phyloP scores from a whole-genome alignment of 2,113 vertebrate genomes.

The Pithys albifrons region DNA sequence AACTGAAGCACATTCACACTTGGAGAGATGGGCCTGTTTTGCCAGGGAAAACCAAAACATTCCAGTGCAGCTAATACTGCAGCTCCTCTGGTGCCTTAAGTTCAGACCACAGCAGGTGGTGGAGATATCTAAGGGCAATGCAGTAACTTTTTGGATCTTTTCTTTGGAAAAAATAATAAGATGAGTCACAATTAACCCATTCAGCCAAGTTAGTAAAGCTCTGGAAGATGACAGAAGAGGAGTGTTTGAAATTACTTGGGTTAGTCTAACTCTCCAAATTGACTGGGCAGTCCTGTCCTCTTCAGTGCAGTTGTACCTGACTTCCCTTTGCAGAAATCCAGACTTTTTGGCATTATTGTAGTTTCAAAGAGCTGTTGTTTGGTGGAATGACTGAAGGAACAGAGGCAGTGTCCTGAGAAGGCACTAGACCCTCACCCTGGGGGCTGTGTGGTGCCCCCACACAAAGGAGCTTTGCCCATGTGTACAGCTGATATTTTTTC shows the following conservation, averaged over 20 bases:
- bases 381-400: too few species aligned
- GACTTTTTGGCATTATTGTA: too few species aligned
- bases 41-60: conserved; percentile 62
- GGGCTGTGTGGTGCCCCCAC: too few species aligned
- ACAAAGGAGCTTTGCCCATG: too few species aligned
- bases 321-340: too few species aligned
- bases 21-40: conserved; percentile 33
- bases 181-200: conserved; percentile 19
- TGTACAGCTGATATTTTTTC: too few species aligned
- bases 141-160: conserved; percentile 47
- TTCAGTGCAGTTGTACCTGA: not conserved
- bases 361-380: too few species aligned
- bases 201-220: not conserved
- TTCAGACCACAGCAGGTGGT: conserved; percentile 57
- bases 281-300: not conserved
- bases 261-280: fast-evolving
- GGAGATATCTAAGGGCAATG: conserved; percentile 38
- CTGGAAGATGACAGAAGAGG: not conserved
- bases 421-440: too few species aligned
- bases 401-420: too few species aligned
- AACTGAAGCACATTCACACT: conserved; percentile 30
- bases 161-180: conserved; percentile 45
- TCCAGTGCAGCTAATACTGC: conserved; percentile 53
- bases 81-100: conserved; percentile 49
- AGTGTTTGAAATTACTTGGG: not conserved